Conservation (phyloP, 2,888 invertebrate species). For the Salticus scenicus region DNA sequence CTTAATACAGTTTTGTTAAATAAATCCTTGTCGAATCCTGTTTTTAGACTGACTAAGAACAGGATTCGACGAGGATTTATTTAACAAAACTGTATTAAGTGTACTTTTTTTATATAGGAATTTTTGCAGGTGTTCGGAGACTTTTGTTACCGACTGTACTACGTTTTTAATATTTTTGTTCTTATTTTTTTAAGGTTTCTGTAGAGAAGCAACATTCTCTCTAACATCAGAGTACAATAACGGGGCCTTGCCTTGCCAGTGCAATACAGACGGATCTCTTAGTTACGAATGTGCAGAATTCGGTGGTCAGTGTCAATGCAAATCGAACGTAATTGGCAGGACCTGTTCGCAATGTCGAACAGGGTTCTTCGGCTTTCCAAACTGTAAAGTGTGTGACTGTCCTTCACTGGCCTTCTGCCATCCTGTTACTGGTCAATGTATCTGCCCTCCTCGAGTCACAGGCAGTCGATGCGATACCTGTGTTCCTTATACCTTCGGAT, state of each 20-base stretch:
- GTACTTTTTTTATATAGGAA: no score
- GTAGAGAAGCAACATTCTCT: constrained; percentile 92
- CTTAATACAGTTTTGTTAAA: no score
- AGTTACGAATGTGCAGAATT: constrained; percentile 93
- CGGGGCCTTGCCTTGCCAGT: constrained; percentile 91
- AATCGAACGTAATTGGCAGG: constrained; percentile 93
- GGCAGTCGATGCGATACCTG: constrained; percentile 94
- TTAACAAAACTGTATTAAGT: no score
- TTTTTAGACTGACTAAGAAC: no score
- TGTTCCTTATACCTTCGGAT: constrained; percentile 90
- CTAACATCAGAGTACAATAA: constrained; percentile 96
- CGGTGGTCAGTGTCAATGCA: constrained; percentile 97
- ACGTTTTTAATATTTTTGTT: not conserved
- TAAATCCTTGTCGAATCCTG: no score
- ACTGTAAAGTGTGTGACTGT: constrained; percentile 92
- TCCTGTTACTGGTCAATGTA: constrained; percentile 80
- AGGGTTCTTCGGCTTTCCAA: constrained; percentile 96
- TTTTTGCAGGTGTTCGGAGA: no score
- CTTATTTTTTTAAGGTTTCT: constrained; percentile 81
- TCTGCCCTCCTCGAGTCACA: constrained; percentile 92
- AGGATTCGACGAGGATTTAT: no score
- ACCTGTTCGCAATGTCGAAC: constrained; percentile 87
- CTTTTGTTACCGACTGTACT: no score
- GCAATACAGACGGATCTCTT: constrained; percentile 84
- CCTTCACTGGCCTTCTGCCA: constrained; percentile 86